Conservation (phyloP, 2,113 vertebrate species). For the Scalopus aquaticus region DNA sequence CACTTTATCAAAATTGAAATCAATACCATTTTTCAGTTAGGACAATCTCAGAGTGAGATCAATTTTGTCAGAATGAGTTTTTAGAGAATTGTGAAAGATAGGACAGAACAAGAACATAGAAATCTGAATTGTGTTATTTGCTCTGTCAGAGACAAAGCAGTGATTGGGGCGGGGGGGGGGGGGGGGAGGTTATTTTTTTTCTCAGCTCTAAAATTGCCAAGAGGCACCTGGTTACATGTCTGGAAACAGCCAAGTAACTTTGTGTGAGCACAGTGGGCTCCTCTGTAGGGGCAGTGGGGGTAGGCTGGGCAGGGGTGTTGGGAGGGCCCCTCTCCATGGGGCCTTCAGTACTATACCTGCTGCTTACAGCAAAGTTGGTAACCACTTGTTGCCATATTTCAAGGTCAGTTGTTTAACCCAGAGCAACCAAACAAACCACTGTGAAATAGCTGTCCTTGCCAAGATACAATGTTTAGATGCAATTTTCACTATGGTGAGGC, state of each 20-base stretch:
- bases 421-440: not conserved
- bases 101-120: not conserved
- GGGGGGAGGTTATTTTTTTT: not conserved
- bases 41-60: not conserved
- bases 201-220: not conserved
- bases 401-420: not conserved
- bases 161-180: not conserved
- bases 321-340: not conserved
- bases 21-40: not conserved
- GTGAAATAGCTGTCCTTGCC: not conserved
- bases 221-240: not conserved
- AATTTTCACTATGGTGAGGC: not conserved
- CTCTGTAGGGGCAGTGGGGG: not conserved
- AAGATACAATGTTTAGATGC: not conserved
- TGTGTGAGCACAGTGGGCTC: not conserved
- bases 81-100: not conserved
- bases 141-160: not conserved
- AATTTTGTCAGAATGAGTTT: not conserved
- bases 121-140: not conserved
- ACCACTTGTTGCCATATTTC: not conserved
- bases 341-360: not conserved
- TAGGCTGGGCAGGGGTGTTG: rapidly evolving
- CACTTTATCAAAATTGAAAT: not conserved
- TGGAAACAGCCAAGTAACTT: not conserved
- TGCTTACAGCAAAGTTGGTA: not conserved